Evolutionary conservation across 2,113 vertebrate genomes (phyloP).

Genomic region (Malurus alboscapulatus): DNA sequence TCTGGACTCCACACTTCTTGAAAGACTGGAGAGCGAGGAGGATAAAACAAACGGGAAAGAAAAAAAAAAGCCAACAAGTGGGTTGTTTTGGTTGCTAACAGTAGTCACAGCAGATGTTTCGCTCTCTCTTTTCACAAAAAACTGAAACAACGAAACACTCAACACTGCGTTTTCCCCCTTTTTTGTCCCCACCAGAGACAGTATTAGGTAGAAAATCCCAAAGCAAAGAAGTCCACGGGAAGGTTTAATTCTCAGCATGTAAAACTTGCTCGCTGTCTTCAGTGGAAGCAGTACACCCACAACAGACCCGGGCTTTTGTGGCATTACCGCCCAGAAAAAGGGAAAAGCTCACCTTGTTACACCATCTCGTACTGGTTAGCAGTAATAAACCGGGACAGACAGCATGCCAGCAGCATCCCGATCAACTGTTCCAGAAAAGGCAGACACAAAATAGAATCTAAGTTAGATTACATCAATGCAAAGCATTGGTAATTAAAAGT

Average conservation of each 20-base stretch:
- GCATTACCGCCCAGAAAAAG: rapidly evolving
- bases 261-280: not conserved
- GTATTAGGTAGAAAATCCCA: not conserved
- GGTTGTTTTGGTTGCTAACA: not conserved
- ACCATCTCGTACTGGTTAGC: slow-evolving; percentile 99
- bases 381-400: slow-evolving; percentile 98
- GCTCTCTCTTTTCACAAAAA: not conserved
- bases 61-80: not conserved
- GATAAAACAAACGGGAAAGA: too few relatives aligned
- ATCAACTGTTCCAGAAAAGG: slow-evolving; percentile 82
- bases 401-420: slow-evolving; percentile 97
- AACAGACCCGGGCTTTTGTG: rapidly evolving
- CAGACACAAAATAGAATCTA: not conserved
- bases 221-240: not conserved
- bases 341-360: slow-evolving; percentile 84
- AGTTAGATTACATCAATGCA: not conserved
- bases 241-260: not conserved
- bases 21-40: slow-evolving; percentile 41
- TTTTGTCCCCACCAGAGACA: rapidly evolving
- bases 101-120: rapidly evolving
- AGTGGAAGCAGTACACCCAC: not conserved
- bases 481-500: not conserved
- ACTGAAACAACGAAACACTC: not conserved
- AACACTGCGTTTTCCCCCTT: rapidly evolving
- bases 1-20: slow-evolving; percentile 58